Evolutionary conservation across 2,113 vertebrate species (phyloP), one percentile per base, ranked within the genome.

Genomic region (Manacus vitellinus): DNA sequence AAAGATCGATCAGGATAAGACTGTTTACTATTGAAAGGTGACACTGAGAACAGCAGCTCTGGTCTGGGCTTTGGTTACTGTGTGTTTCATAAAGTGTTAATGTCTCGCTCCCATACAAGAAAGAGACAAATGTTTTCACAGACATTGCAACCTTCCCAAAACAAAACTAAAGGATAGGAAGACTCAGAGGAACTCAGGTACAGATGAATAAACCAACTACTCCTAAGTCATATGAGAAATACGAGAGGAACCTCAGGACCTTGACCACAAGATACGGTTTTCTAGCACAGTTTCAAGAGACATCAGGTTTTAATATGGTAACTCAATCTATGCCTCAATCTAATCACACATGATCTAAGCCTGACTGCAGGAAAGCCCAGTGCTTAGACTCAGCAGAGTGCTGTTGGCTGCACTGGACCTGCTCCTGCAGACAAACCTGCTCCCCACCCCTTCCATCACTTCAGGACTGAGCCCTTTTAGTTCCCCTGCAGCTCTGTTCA

Each of bases 401-500:
- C 59, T 77, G 33, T 1, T 63, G 51, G 41, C 49, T 55, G 46
- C 44, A 12, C 14, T 30, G 43, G 46, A 20, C 8, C 12, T 1
- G 0, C 5, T 30, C 52, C 75, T 39, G 47, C 47, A 79, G 31
- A 58, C 24, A 19, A 6, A 13, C 8, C 54, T 3, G 4, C 66
- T 51, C 10, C 0, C 55, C n/a, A 9, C 9, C 35, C 52, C 47
- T 76, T 72, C 71, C 49, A 20, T 7, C n/a, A 2, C 28, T 35
- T 39, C 52, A 51, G 56, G 5, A 20, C 54, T 24, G 52, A 0
- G 0, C 2, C 0, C 6, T 23, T 73, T 14, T 0, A 1, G 30
- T 2, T 51, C 31, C 73, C 1, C 0, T 0, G 0, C 55, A 85
- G 31, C 35, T 77, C 68, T 74, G 51, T 1, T 21, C 18, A 83